Evolutionary conservation across 2,797 vertebrate genomes (phyloP).

Genomic region (Octomys mimax): DNA sequence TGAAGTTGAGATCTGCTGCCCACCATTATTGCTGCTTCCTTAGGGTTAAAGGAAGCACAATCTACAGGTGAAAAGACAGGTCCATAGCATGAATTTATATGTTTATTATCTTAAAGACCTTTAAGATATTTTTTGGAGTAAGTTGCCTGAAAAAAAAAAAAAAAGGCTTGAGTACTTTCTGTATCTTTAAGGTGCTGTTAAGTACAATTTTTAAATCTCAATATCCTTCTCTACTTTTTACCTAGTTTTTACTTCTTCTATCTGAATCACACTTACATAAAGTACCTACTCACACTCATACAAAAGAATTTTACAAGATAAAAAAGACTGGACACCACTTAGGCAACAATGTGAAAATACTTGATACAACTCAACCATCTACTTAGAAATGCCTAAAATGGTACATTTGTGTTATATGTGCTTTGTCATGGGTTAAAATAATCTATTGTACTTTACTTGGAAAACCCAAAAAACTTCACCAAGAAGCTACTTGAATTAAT

Average conservation of each 20-base stretch:
- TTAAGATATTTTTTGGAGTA: neutral
- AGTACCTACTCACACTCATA: neutral
- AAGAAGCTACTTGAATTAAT: too few species aligned
- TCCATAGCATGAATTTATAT: neutral
- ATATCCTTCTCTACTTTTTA: neutral
- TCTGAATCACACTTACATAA: neutral
- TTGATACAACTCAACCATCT: neutral
- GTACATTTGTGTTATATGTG: neutral
- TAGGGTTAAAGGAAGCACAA: neutral
- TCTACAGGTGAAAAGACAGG: neutral
- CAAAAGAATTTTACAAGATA: neutral
- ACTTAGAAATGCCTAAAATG: neutral
- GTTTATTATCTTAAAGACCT: neutral
- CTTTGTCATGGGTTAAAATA: neutral
- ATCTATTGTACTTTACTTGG: too few species aligned
- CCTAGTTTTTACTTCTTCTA: neutral
- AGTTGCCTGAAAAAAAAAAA: neutral
- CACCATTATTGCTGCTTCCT: neutral
- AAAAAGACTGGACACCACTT: neutral
- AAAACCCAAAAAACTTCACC: too few species aligned
- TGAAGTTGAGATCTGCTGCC: neutral
- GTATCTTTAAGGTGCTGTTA: neutral
- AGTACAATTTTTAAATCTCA: neutral
- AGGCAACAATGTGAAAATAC: neutral
- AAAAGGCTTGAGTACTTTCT: neutral